Conservation (phyloP, 2,888 invertebrate genomes). For the Elysia crispata region DNA sequence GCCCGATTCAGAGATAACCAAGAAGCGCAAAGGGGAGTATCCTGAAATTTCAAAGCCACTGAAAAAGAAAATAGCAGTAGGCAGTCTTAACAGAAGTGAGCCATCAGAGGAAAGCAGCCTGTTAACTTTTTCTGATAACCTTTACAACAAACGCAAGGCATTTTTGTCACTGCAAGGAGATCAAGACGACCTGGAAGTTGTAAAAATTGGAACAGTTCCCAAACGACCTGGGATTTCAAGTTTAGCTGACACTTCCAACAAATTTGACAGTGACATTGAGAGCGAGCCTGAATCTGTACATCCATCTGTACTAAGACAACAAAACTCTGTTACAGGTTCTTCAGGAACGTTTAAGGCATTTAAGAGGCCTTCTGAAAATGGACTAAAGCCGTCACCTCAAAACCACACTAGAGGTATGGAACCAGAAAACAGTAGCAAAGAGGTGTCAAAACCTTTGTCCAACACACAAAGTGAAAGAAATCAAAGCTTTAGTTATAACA, state of each 20-base stretch:
- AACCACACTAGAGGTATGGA: too few species aligned
- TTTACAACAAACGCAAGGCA: too few species aligned
- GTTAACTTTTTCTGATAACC: neutral
- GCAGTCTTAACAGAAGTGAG: neutral
- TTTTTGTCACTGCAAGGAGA: neutral
- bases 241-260: slow-evolving; percentile 24
- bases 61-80: slow-evolving; percentile 5
- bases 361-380: too few species aligned
- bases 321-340: too few species aligned
- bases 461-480: too few species aligned
- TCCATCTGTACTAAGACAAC: neutral
- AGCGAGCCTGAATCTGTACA: slow-evolving; percentile 20
- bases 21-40: slow-evolving; percentile 46
- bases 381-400: too few species aligned
- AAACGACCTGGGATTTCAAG: neutral
- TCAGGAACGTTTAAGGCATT: too few species aligned
- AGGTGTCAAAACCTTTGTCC: too few species aligned
- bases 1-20: slow-evolving; percentile 49
- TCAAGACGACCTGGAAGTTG: slow-evolving; percentile 44
- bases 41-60: neutral
- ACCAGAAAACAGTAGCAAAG: too few species aligned
- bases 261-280: slow-evolving; percentile 45
- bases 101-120: neutral
- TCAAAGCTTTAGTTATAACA: too few species aligned
- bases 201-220: slow-evolving; percentile 5